These are phyloP conservation scores for Isaurus tuberculatus DNA, from an alignment of 92 coral and sea anemone species.

Conservation along the genomic window DNA sequence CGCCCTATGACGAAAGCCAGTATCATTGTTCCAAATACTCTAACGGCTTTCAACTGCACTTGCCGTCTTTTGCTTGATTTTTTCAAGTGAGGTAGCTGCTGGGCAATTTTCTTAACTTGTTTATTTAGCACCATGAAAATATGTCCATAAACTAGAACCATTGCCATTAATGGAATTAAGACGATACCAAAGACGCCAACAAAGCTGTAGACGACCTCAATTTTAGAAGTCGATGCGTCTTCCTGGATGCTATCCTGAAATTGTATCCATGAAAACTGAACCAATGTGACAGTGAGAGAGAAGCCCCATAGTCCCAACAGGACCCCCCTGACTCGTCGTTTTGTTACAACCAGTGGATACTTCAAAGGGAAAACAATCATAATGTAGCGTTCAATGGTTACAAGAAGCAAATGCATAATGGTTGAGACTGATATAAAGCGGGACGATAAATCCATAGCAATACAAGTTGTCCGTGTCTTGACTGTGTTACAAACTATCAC, in stretches of 20 bases:
- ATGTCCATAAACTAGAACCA: slow-evolving; percentile 61
- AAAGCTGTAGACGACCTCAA: slow-evolving; percentile 67
- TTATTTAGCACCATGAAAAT: slow-evolving; percentile 59
- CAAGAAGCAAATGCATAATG: slow-evolving; percentile 67
- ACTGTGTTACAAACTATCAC: slow-evolving; percentile 58
- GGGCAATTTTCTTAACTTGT: slow-evolving; percentile 68
- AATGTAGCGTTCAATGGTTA: slow-evolving; percentile 70
- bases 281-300: slow-evolving; percentile 52
- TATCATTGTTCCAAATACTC: slow-evolving; percentile 76
- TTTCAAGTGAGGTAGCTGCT: slow-evolving; percentile 56
- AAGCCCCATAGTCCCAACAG: slow-evolving; percentile 61
- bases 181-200: slow-evolving; percentile 65
- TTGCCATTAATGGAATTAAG: slow-evolving; percentile 48
- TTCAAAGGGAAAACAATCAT: slow-evolving; percentile 81
- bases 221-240: slow-evolving; percentile 17
- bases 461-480: slow-evolving; percentile 30
- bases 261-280: slow-evolving; percentile 72
- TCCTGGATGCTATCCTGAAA: slow-evolving; percentile 28
- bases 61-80: slow-evolving; percentile 50
- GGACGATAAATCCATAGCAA: slow-evolving; percentile 72
- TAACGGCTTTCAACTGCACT: slow-evolving; percentile 73
- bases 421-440: slow-evolving; percentile 78
- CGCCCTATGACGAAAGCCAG: slow-evolving; percentile 72
- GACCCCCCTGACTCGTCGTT: slow-evolving; percentile 32
- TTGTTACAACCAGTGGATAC: slow-evolving; percentile 58